Percentiles rank a stretch among this genome's conserved stretches.
These are phyloP conservation scores for Odontesthes bonariensis DNA, from an alignment of 2,113 vertebrate species.

Conservation along the genomic window DNA sequence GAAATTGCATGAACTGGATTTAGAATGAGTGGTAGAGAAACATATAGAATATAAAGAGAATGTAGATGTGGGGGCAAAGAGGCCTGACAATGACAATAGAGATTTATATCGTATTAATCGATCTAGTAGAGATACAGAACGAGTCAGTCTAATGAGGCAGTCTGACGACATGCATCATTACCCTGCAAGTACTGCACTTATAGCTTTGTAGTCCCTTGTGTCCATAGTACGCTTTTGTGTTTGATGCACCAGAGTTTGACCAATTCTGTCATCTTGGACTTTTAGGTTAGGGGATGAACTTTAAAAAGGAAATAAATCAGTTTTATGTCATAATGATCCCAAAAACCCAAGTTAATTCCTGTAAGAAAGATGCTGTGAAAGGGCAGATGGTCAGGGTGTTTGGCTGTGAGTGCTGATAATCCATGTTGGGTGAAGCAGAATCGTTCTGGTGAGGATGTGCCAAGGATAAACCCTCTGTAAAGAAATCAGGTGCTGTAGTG, in stretches of 20 bases:
- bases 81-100: not conserved
- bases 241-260: not conserved
- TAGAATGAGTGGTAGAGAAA: conserved; percentile 1
- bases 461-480: conserved; percentile 25
- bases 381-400: conserved; percentile 42
- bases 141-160: too few species aligned
- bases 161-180: conserved; percentile 19
- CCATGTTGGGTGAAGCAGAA: conserved; percentile 18
- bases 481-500: conserved; percentile 13
- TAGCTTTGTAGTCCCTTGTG: not conserved
- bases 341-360: conserved; percentile 25
- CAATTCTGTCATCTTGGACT: not conserved
- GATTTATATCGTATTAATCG: too few species aligned
- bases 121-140: too few species aligned
- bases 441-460: conserved; percentile 16
- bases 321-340: conserved; percentile 17
- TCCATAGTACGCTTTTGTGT: not conserved
- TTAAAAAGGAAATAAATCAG: conserved; percentile 13
- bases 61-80: not conserved
- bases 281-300: conserved; percentile 4
- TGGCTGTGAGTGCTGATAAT: conserved; percentile 33
- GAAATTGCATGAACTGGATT: not conserved
- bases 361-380: conserved; percentile 44
- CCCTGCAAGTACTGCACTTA: not conserved
- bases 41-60: not conserved